These are phyloP conservation scores for Synaphobranchus kaupii DNA, from an alignment of 2,797 vertebrate species.

Conservation along the genomic window DNA sequence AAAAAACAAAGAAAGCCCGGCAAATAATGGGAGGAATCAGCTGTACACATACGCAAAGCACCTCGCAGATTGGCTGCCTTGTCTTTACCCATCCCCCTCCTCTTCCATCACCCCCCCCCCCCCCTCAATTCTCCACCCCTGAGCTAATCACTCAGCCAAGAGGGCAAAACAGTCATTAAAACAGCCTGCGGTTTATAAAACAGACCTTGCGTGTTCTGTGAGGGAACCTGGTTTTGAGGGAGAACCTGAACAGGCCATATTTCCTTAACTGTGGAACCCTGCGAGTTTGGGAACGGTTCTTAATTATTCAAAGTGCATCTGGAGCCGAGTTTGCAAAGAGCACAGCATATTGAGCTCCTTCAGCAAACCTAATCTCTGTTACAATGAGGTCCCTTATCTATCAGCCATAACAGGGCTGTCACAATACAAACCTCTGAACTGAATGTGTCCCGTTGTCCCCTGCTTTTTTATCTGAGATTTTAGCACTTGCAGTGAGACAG, in stretches of 20 bases:
- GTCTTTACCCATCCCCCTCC: background rate
- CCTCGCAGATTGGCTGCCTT: background rate
- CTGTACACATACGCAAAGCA: background rate
- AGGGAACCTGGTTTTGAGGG: background rate
- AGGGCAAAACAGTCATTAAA: background rate
- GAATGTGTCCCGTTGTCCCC: background rate
- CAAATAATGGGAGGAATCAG: background rate
- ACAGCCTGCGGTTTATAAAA: background rate
- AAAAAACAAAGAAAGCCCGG: background rate
- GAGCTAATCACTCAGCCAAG: background rate
- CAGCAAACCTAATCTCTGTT: background rate
- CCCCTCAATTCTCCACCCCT: background rate
- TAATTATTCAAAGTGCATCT: background rate
- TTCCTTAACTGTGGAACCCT: background rate
- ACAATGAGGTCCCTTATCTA: background rate
- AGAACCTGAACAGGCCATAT: no score
- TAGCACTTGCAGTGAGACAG: background rate
- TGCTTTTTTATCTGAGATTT: background rate
- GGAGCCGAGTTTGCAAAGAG: background rate
- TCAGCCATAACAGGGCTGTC: background rate
- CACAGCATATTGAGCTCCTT: background rate
- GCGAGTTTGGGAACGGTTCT: background rate
- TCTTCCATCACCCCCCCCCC: background rate
- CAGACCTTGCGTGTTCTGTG: background rate
- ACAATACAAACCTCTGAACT: background rate